These are phyloP conservation scores for Eupeodes luniger DNA, from an alignment of 2,888 invertebrate species.

Conservation along the genomic window DNA sequence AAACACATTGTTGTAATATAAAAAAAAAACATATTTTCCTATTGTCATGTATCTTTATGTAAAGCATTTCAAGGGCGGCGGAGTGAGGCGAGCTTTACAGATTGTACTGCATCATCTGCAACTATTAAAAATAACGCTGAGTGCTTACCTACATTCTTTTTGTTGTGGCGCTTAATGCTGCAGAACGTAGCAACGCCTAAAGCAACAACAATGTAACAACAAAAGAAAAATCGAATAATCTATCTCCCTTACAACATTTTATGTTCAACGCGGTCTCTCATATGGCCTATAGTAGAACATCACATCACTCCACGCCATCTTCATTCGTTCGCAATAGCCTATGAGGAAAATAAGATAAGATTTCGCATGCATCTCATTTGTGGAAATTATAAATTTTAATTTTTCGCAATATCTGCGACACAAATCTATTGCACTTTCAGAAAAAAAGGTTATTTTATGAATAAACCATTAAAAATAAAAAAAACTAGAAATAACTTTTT, in stretches of 20 bases:
- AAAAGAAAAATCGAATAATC: constrained; percentile 44
- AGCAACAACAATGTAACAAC: not conserved
- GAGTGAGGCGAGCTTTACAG: not conserved
- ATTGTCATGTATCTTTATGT: not conserved
- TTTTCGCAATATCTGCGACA: not conserved
- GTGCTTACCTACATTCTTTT: not conserved
- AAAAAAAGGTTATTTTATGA: not conserved
- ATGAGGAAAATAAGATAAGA: not conserved
- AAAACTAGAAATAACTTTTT: not conserved
- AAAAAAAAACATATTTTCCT: constrained; percentile 4
- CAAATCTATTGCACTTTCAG: constrained; percentile 10
- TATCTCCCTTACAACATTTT: constrained; percentile 38
- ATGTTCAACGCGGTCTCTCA: not conserved
- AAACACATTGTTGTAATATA: constrained; percentile 12
- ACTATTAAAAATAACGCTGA: constrained; percentile 6
- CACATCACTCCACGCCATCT: no score
- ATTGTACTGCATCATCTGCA: not conserved
- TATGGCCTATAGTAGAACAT: constrained; percentile 40
- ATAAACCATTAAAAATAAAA: not conserved
- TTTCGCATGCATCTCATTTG: constrained; percentile 17
- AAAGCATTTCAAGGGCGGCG: constrained; percentile 16
- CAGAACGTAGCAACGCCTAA: not conserved
- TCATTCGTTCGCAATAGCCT: constrained; percentile 22
- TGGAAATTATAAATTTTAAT: not conserved
- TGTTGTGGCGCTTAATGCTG: not conserved